phyloP scores from a whole-genome alignment of 1,140 invertebrate genomes.

The Drosophila ananassae region DNA sequence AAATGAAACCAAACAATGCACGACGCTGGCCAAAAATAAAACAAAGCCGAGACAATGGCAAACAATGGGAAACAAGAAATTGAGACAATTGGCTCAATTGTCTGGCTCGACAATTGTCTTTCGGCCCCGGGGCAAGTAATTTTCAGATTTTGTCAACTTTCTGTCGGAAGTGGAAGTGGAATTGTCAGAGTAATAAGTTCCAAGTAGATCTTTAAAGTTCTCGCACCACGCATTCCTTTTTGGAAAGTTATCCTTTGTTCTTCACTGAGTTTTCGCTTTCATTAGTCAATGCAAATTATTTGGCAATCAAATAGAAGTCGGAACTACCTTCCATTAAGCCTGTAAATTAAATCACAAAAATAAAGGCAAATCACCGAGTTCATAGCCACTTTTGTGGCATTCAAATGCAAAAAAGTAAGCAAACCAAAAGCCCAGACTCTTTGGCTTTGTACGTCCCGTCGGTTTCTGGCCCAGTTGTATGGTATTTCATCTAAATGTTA shows the following conservation, averaged over 20 bases:
- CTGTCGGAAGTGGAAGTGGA: conserved; percentile 21
- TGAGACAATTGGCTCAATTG: conserved; percentile 69
- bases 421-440: conserved; percentile 4
- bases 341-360: conserved; percentile 74
- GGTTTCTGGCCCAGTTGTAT: conserved; percentile 13
- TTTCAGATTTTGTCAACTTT: conserved; percentile 56
- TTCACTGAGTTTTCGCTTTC: conserved; percentile 38
- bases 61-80: conserved; percentile 53
- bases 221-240: not conserved
- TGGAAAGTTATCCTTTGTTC: conserved; percentile 32
- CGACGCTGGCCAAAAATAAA: conserved; percentile 25
- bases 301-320: conserved; percentile 50
- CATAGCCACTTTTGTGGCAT: conserved; percentile 45
- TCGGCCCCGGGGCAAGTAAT: conserved; percentile 49
- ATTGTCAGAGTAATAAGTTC: conserved; percentile 23
- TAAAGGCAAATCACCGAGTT: conserved; percentile 52
- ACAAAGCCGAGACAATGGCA: conserved; percentile 44
- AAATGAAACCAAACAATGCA: conserved; percentile 14
- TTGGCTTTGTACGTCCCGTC: not conserved
- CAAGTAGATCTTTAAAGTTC: conserved; percentile 30
- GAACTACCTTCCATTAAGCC: conserved; percentile 35
- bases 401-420: conserved; percentile 60
- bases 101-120: conserved; percentile 39
- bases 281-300: conserved; percentile 76
- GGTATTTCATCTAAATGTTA: conserved; percentile 81